These are phyloP conservation scores for Leptopterna dolabrata DNA, from an alignment of 2,888 invertebrate species.

Conservation along the genomic window DNA sequence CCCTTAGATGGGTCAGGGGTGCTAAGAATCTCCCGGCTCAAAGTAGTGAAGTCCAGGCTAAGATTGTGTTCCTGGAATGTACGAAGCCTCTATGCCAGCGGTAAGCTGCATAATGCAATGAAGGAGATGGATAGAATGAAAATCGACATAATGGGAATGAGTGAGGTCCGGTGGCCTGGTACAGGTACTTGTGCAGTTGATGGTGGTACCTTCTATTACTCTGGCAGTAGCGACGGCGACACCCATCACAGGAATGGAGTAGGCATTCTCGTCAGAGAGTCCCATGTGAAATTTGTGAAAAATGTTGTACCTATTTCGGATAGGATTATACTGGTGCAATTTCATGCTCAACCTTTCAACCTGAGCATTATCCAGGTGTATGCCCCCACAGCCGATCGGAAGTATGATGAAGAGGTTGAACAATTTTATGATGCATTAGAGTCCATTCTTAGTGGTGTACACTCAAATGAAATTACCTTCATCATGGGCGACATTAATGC, in stretches of 20 bases:
- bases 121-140: slow-evolving; percentile 19
- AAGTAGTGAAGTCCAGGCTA: slow-evolving; percentile 10
- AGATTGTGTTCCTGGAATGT: slow-evolving; percentile 19
- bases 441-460: slow-evolving; percentile 15
- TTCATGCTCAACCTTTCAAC: slow-evolving; percentile 23
- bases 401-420: slow-evolving; percentile 15
- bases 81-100: slow-evolving; percentile 11
- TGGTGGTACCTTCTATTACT: slow-evolving; percentile 29
- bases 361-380: slow-evolving; percentile 13
- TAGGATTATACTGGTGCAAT: slow-evolving; percentile 16
- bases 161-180: slow-evolving; percentile 23
- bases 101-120: slow-evolving; percentile 9
- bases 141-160: slow-evolving; percentile 15
- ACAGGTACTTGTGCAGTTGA: slow-evolving; percentile 29
- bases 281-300: not conserved
- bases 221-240: slow-evolving; percentile 25
- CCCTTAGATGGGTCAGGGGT: slow-evolving; percentile 19
- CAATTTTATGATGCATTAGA: slow-evolving; percentile 6
- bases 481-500: slow-evolving; percentile 16
- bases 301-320: slow-evolving; percentile 11
- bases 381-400: slow-evolving; percentile 14
- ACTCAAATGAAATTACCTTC: slow-evolving; percentile 6
- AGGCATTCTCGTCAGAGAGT: not conserved
- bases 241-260: slow-evolving; percentile 30
- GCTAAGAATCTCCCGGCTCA: slow-evolving; percentile 14